phyloP scores from a whole-genome alignment of 2,797 vertebrate species.

The Potorous gilbertii region DNA sequence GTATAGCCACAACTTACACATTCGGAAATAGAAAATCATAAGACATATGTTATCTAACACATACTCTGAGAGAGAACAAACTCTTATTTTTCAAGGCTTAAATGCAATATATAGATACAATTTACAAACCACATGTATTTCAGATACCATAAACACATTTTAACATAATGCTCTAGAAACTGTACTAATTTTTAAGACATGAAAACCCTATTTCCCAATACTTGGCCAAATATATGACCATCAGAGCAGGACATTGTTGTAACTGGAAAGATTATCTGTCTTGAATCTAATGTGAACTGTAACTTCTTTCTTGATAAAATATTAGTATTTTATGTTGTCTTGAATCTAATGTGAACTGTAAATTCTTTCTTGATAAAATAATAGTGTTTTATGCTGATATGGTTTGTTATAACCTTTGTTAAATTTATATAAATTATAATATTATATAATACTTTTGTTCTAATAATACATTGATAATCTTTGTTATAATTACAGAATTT shows the following conservation, averaged over 20 bases:
- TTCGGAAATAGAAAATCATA: conserved; percentile 33
- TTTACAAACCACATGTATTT: conserved; percentile 33
- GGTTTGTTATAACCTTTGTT: background rate
- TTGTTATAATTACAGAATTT: background rate
- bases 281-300: background rate
- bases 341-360: too few relatives aligned
- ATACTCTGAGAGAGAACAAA: conserved; percentile 17
- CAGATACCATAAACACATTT: conserved; percentile 35
- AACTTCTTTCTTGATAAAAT: background rate
- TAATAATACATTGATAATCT: background rate
- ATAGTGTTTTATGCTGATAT: background rate
- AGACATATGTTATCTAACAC: background rate
- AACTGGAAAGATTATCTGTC: background rate
- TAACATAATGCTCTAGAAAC: conserved; percentile 28
- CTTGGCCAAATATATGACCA: background rate
- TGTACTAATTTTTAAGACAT: conserved; percentile 15
- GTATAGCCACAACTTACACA: background rate
- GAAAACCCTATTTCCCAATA: conserved; percentile 2
- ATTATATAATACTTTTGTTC: too few relatives aligned
- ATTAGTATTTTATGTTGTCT: background rate
- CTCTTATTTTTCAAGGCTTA: conserved; percentile 26
- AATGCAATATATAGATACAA: conserved; percentile 41
- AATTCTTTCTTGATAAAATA: background rate
- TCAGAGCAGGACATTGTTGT: background rate
- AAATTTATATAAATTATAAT: background rate